Evolutionary conservation across 1,140 invertebrate species (phyloP).

Genomic region (Papilio xuthus): DNA sequence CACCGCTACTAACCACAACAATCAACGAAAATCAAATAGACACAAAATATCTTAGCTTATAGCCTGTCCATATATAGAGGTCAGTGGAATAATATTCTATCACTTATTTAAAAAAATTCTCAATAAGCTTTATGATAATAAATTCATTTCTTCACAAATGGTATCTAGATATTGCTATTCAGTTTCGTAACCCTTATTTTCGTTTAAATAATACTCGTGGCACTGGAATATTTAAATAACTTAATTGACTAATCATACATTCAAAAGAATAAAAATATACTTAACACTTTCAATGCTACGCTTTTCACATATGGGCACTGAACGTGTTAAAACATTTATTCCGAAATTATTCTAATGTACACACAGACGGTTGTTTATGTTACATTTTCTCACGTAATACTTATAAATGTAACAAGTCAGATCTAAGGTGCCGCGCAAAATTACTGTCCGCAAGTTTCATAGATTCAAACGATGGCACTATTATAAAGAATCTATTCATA

Average conservation of each 20-base stretch:
- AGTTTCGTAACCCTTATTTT: conserved; percentile 38
- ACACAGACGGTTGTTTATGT: neutral
- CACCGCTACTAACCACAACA: too few relatives aligned
- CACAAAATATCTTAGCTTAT: too few relatives aligned
- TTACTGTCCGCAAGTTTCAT: neutral
- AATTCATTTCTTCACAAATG: conserved; percentile 35
- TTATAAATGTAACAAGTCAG: conserved; percentile 25
- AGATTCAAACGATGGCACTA: too few relatives aligned
- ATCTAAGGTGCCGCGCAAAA: neutral
- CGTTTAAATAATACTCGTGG: conserved; percentile 35
- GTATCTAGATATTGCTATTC: conserved; percentile 33
- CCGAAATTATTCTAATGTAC: conserved; percentile 12
- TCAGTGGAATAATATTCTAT: too few relatives aligned
- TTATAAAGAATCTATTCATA: too few relatives aligned
- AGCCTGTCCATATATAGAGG: too few relatives aligned
- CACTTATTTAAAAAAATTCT: conserved; percentile 19
- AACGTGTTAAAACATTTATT: neutral
- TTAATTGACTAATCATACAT: conserved; percentile 20
- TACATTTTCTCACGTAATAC: neutral
- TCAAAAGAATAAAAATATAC: conserved; percentile 15
- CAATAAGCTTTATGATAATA: conserved; percentile 27
- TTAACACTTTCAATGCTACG: neutral
- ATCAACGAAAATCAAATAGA: too few relatives aligned
- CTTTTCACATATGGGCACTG: neutral
- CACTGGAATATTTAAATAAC: conserved; percentile 31